Evolutionary conservation across 2,888 invertebrate genomes (phyloP).

Genomic region (Alsophila aescularia): DNA sequence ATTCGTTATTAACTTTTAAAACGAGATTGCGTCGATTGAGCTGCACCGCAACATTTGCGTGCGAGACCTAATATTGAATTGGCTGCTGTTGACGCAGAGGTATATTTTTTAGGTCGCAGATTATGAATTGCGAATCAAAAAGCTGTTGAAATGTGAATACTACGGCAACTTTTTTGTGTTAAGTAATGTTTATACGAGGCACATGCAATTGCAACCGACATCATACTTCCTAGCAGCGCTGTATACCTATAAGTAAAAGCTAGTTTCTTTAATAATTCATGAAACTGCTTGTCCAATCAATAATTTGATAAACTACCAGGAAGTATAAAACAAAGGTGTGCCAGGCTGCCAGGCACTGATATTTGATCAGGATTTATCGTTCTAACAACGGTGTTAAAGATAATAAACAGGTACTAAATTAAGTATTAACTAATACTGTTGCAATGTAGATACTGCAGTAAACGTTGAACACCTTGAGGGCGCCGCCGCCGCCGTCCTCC

Average conservation of each 20-base stretch:
- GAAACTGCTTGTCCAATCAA: neutral
- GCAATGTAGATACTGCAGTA: conserved; percentile 24
- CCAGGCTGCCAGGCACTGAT: conserved; percentile 4
- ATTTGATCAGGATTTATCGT: conserved; percentile 18
- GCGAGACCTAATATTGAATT: conserved; percentile 6
- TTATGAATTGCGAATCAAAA: neutral
- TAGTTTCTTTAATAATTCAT: conserved; percentile 5
- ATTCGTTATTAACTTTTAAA: conserved; percentile 22
- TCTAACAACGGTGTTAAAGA: conserved; percentile 22
- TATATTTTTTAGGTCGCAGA: conserved; percentile 1
- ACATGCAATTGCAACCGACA: too few relatives aligned
- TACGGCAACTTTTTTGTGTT: too few relatives aligned
- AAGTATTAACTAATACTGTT: conserved; percentile 28
- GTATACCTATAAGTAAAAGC: too few relatives aligned
- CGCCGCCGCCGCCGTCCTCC: conserved; percentile 1
- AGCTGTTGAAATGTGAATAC: neutral
- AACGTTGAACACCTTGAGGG: conserved; percentile 37
- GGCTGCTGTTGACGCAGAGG: conserved; percentile 8
- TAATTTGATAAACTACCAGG: conserved; percentile 2
- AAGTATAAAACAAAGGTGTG: conserved; percentile 15
- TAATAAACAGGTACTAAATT: conserved; percentile 25
- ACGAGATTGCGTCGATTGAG: conserved; percentile 19
- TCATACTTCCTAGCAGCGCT: too few relatives aligned
- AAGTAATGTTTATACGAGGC: too few relatives aligned
- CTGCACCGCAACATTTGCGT: conserved; percentile 10